phyloP scores from a whole-genome alignment of 2,797 vertebrate genomes.

The Spondyliosoma cantharus region DNA sequence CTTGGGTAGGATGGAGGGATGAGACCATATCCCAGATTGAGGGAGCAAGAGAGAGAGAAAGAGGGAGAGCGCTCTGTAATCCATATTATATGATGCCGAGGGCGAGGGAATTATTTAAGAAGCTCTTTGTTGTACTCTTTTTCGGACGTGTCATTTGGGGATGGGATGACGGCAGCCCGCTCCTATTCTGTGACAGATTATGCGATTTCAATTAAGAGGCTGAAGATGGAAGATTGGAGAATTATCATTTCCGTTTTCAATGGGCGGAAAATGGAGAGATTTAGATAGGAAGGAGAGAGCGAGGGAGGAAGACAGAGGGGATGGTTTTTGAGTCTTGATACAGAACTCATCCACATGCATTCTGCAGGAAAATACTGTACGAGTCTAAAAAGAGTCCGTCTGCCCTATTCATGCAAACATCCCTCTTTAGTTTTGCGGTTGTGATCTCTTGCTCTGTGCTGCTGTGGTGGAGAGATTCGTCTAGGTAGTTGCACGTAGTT shows the following conservation, averaged over 20 bases:
- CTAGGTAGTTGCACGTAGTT: background rate
- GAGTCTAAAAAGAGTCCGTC: background rate
- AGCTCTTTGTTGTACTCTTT: conserved; percentile 79
- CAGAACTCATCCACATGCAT: background rate
- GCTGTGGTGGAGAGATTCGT: background rate
- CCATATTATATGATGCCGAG: conserved; percentile 77
- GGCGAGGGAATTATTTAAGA: conserved; percentile 82
- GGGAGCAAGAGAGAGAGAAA: conserved; percentile 56
- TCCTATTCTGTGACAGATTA: conserved; percentile 73
- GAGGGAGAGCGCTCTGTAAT: conserved; percentile 72
- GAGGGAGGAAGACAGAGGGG: background rate
- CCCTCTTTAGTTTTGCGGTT: background rate
- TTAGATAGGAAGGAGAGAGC: conserved; percentile 24
- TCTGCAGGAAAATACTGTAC: background rate
- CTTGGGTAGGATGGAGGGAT: conserved; percentile 75
- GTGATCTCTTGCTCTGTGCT: background rate
- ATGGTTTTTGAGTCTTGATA: background rate
- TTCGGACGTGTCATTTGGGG: conserved; percentile 62
- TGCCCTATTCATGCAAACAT: background rate
- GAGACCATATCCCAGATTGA: conserved; percentile 76
- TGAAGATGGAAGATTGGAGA: conserved; percentile 73
- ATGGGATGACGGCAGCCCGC: conserved; percentile 45
- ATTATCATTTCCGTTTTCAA: conserved; percentile 64
- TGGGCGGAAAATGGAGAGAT: conserved; percentile 44
- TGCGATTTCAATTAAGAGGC: conserved; percentile 81